Base-by-base conservation (phyloP, 2,797 vertebrate genomes). In the Chromobotia macracanthus region DNA sequence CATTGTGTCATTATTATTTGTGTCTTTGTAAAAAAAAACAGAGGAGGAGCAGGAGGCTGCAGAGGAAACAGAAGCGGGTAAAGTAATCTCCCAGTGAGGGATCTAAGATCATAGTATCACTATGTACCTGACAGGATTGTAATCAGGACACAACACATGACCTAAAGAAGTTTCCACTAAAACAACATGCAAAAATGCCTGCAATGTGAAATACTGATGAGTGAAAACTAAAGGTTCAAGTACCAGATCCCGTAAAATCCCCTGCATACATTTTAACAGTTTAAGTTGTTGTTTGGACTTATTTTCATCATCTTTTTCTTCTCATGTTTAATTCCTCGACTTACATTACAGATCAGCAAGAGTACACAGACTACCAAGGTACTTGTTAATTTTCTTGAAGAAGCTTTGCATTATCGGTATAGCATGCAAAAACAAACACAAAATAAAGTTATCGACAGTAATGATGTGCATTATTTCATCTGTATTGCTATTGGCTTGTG, bases 341-440 rank as follows among this genome's bases (percentile, higher is more conserved):
- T 2, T 65, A 46, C 8, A 44, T 63, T 78, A 77, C 87, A 91
- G 93, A 91, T 72, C 87, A 89, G 23, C 87, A 88, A n/a, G 91
- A 86, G 9, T 85, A 86, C 67, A 72, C 83, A 3, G 84, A 92
- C 7, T 91, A 90, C 74, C 89, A 89, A 88, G 90, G 92, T 93
- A 90, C 35, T 75, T 13, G 16, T 28, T 75, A 15, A 21, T 5
- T 15, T 10, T 21, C 9, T 51, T 46, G 2, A 41, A 61, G 44
- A 31, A 61, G 55, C 41, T 16, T 66, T 23, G 15, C 60, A 64
- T n/a, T 1, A 28, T 13, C 16, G 66, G 63, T 25, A 44, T 28
- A 12, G 19, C 15, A 28, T 75, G 50, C 13, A 16, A 64, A 53
- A 23, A 21, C 3, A 16, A 48, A 3, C 2, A 51, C 4, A 51